Conservation (phyloP, 2,113 vertebrate genomes). For the Aythya baeri region DNA sequence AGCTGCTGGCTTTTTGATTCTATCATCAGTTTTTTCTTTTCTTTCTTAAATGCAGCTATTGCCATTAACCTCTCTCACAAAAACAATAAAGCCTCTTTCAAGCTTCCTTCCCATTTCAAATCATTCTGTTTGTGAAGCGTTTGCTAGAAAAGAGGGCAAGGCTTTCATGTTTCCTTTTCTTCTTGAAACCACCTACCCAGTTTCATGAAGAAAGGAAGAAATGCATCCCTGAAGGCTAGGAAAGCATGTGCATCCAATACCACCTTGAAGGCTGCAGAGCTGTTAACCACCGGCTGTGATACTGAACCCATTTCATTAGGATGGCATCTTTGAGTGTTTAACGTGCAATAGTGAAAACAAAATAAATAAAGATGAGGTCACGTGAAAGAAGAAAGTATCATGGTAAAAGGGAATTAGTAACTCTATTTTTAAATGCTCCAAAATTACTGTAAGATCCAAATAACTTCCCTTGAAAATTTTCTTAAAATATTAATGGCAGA, state of each 20-base stretch:
- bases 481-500: not conserved
- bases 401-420: not conserved
- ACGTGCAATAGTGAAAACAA: not conserved
- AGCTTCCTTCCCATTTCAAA: not conserved
- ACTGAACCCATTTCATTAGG: not conserved
- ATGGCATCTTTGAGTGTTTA: not conserved
- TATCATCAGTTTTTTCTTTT: not conserved
- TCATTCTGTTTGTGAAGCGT: not conserved
- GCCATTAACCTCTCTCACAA: conserved; percentile 6
- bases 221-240: not conserved
- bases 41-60: not conserved
- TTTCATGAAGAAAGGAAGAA: not conserved
- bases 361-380: not conserved
- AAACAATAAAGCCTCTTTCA: conserved; percentile 32
- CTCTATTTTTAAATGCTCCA: not conserved
- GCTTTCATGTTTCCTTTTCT: not conserved
- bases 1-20: not conserved
- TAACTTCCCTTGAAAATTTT: not conserved
- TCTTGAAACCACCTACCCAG: not conserved
- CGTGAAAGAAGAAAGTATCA: not conserved
- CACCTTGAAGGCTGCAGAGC: not conserved
- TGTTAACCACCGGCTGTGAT: not conserved
- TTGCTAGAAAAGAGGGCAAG: conserved; percentile 10
- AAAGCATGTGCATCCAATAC: not conserved
- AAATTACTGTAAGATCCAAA: not conserved